Percentiles rank a stretch among this genome's conserved stretches.
phyloP scores from a whole-genome alignment of 1,140 invertebrate species.

The Aphelinus atriplicis region DNA sequence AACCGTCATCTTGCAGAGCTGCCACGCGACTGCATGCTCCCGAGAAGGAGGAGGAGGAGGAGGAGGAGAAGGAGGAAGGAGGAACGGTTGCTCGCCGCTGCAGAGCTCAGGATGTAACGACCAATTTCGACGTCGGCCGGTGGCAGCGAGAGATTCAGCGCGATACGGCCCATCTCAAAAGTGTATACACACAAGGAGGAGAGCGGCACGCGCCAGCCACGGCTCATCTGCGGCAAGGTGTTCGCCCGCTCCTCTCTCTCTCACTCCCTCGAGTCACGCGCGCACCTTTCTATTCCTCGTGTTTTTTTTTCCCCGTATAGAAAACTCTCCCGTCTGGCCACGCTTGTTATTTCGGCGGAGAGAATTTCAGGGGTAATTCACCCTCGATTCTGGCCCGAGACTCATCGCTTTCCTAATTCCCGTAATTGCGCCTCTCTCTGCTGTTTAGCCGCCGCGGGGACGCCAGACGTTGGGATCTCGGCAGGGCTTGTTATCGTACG shows the following conservation, averaged over 20 bases:
- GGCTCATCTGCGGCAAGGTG: constrained; percentile 24
- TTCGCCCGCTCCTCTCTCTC: background rate
- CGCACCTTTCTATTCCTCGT: background rate
- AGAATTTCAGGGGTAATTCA: too few relatives aligned
- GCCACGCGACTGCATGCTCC: too few relatives aligned
- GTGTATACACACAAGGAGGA: too few relatives aligned
- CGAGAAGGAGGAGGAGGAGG: background rate
- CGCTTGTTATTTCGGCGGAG: background rate
- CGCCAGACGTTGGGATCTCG: too few relatives aligned
- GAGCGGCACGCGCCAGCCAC: constrained; percentile 8
- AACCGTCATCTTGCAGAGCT: too few relatives aligned
- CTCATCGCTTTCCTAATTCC: too few relatives aligned
- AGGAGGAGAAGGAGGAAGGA: background rate
- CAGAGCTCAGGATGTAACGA: background rate
- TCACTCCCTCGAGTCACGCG: background rate
- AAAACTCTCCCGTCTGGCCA: background rate
- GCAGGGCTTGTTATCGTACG: too few relatives aligned
- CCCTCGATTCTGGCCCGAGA: too few relatives aligned
- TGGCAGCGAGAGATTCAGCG: background rate
- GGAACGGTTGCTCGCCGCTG: constrained; percentile 32
- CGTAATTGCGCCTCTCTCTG: too few relatives aligned
- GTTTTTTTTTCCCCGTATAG: background rate
- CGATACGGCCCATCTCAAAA: background rate
- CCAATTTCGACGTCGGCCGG: background rate
- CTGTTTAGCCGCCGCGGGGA: too few relatives aligned